Conservation (phyloP, 2,888 invertebrate species). For the Drosophila pegasa region DNA sequence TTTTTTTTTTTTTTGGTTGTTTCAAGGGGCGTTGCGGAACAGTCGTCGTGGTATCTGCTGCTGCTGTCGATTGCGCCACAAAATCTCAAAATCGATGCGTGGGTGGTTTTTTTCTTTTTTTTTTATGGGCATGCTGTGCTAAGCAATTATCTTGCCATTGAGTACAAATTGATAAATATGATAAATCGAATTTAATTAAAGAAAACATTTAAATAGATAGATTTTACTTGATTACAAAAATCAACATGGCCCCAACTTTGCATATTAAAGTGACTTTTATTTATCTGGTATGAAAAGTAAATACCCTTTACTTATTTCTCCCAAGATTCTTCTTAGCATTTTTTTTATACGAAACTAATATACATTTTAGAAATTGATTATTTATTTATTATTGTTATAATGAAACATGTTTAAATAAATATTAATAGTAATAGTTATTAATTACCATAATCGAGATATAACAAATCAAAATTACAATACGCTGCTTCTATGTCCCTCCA, state of each 20-base stretch:
- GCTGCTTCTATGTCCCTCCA: not conserved
- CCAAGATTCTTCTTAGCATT: too few species aligned
- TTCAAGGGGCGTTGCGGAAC: slow-evolving; percentile 16
- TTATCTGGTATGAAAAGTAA: not conserved
- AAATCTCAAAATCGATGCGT: slow-evolving; percentile 20
- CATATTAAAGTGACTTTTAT: not conserved
- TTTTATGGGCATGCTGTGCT: not conserved
- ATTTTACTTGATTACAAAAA: not conserved
- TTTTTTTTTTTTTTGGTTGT: slow-evolving; percentile 15
- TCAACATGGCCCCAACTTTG: not conserved
- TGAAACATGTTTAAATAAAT: too few species aligned
- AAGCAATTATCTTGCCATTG: slow-evolving; percentile 15
- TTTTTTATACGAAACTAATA: too few species aligned
- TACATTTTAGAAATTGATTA: too few species aligned
- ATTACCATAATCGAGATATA: too few species aligned
- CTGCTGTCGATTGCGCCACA: slow-evolving; percentile 34
- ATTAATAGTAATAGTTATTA: too few species aligned
- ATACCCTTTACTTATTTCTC: not conserved
- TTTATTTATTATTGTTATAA: too few species aligned
- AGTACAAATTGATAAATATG: slow-evolving; percentile 6
- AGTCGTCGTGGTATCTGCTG: slow-evolving; percentile 8
- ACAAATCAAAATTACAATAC: too few species aligned
- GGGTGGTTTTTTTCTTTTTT: not conserved
- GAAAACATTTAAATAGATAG: not conserved
- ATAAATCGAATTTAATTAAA: not conserved